Percentiles rank a stretch among this genome's conserved stretches.
These are phyloP conservation scores for Drosophila burlai DNA, from an alignment of 1,140 invertebrate species.

Conservation along the genomic window DNA sequence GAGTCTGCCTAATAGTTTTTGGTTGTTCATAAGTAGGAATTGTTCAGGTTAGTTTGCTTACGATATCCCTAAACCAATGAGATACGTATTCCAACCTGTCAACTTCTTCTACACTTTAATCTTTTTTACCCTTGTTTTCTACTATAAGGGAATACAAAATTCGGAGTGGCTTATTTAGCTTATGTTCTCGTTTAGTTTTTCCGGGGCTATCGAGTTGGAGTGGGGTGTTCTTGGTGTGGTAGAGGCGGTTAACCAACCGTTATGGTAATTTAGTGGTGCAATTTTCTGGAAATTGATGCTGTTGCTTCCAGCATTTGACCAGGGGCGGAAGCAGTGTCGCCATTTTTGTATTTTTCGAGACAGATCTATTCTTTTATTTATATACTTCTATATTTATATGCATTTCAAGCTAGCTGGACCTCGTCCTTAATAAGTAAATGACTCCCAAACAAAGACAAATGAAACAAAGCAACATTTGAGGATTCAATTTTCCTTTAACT, in stretches of 20 bases:
- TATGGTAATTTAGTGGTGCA: conserved; percentile 80
- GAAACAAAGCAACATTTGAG: too few relatives aligned
- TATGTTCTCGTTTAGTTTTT: conserved; percentile 55
- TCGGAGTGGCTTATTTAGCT: neutral
- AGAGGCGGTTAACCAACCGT: conserved; percentile 16
- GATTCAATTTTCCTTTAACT: too few relatives aligned
- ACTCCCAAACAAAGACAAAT: too few relatives aligned
- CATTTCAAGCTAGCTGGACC: neutral
- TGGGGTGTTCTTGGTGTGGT: conserved; percentile 7
- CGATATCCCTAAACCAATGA: neutral
- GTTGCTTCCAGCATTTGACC: conserved; percentile 36
- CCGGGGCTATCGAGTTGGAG: neutral
- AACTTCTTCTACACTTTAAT: too few relatives aligned
- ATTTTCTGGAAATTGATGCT: conserved; percentile 80
- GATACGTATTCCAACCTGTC: too few relatives aligned
- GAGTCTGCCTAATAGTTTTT: neutral
- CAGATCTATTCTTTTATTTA: neutral
- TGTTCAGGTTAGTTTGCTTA: neutral
- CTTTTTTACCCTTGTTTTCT: too few relatives aligned
- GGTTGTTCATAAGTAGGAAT: neutral
- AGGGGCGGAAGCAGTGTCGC: conserved; percentile 1
- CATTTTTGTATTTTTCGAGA: too few relatives aligned
- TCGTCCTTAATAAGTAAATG: too few relatives aligned
- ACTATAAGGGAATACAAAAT: neutral
- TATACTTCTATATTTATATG: neutral